Evolutionary conservation across 2,888 invertebrate species (phyloP).

Genomic region (Phortica magna): DNA sequence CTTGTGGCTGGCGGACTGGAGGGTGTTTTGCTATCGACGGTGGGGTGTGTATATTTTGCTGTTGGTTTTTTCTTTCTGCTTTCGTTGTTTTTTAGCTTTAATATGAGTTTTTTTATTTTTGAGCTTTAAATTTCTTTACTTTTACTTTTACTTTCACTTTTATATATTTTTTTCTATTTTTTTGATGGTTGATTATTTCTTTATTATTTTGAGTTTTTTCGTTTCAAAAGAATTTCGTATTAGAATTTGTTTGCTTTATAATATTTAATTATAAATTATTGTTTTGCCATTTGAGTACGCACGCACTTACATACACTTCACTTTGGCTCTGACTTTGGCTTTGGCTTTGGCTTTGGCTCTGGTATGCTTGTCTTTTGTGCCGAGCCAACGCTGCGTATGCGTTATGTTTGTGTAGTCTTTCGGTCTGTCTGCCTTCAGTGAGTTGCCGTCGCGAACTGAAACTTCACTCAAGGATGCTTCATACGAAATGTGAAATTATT

Average conservation of each 20-base stretch:
- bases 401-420: constrained; percentile 47
- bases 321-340: background rate
- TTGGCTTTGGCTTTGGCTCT: background rate
- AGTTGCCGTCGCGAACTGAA: constrained; percentile 71
- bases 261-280: background rate
- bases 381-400: constrained; percentile 28
- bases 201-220: constrained; percentile 39
- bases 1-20: background rate
- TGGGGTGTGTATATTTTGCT: background rate
- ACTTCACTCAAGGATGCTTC: constrained; percentile 14
- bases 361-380: background rate
- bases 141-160: constrained; percentile 58
- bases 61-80: constrained; percentile 5
- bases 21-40: too few species aligned
- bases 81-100: background rate
- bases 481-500: background rate
- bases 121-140: constrained; percentile 18
- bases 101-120: constrained; percentile 24
- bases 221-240: background rate
- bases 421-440: constrained; percentile 60
- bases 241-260: background rate
- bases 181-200: constrained; percentile 18
- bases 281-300: background rate
- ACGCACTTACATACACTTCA: background rate
- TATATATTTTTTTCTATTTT: constrained; percentile 52